These are phyloP conservation scores for Peromyscus polionotus DNA, from an alignment of 2,113 vertebrate species.

Conservation along the genomic window DNA sequence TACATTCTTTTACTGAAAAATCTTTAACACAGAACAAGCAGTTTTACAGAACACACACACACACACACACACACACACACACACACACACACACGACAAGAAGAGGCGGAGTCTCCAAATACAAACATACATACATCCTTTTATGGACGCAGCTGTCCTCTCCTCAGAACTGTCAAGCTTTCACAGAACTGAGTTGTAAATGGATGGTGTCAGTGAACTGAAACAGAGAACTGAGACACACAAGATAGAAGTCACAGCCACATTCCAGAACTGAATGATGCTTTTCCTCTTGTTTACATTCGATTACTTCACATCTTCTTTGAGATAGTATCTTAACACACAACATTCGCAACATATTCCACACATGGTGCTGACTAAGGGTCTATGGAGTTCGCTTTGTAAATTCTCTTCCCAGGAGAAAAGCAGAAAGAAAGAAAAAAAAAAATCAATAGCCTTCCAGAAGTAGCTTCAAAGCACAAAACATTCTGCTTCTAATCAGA, in stretches of 20 bases:
- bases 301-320: not conserved
- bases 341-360: not conserved
- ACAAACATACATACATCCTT: not conserved
- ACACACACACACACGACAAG: not conserved
- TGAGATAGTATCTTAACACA: conserved; percentile 41
- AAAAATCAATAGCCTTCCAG: conserved; percentile 37
- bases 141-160: conserved; percentile 19
- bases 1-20: conserved; percentile 85
- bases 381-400: conserved; percentile 46
- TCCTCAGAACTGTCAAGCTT: conserved; percentile 48
- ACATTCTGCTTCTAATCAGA: conserved; percentile 50
- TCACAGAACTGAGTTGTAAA: conserved; percentile 60
- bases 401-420: conserved; percentile 58
- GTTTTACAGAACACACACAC: conserved; percentile 24
- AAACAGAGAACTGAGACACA: conserved; percentile 60
- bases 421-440: conserved; percentile 30
- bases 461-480: conserved; percentile 62
- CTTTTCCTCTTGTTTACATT: conserved; percentile 57
- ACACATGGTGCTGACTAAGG: conserved; percentile 10
- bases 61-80: not conserved
- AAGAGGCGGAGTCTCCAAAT: not conserved
- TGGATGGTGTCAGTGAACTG: conserved; percentile 1
- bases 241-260: conserved; percentile 65
- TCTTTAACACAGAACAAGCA: conserved; percentile 35
- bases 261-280: conserved; percentile 45